Evolutionary conservation across 1,140 invertebrate genomes (phyloP).

Genomic region (Eupeodes corollae): DNA sequence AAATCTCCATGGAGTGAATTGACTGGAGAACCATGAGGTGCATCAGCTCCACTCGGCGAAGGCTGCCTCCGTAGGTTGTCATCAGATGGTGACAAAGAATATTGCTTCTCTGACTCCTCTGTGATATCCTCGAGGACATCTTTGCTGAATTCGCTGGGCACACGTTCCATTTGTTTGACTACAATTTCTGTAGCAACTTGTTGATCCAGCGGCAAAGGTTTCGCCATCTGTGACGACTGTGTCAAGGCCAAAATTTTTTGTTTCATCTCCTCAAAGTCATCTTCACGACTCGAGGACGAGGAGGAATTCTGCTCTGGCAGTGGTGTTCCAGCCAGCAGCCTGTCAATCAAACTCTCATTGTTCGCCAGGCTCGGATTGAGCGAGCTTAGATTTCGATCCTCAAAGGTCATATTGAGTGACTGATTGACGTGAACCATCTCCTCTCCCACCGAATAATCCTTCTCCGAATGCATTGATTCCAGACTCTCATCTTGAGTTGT

Average conservation of each 20-base stretch:
- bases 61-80: neutral
- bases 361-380: slow-evolving; percentile 7
- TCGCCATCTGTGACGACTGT: no score
- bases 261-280: no score
- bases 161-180: slow-evolving; percentile 29
- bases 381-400: slow-evolving; percentile 15
- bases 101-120: slow-evolving; percentile 16
- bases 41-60: neutral
- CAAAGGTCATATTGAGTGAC: slow-evolving; percentile 22
- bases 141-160: slow-evolving; percentile 26
- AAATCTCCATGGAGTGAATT: no score
- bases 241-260: no score
- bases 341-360: slow-evolving; percentile 7
- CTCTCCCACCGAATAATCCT: slow-evolving; percentile 32
- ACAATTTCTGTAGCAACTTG: no score
- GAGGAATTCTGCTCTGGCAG: neutral
- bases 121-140: slow-evolving; percentile 34
- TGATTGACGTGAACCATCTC: slow-evolving; percentile 24
- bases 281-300: no score
- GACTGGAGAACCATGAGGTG: no score
- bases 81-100: no score
- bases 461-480: slow-evolving; percentile 8
- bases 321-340: slow-evolving; percentile 5
- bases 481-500: no score
- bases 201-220: no score